Conservation (phyloP, 2,888 invertebrate genomes). For the Holacanthella duospinosa region DNA sequence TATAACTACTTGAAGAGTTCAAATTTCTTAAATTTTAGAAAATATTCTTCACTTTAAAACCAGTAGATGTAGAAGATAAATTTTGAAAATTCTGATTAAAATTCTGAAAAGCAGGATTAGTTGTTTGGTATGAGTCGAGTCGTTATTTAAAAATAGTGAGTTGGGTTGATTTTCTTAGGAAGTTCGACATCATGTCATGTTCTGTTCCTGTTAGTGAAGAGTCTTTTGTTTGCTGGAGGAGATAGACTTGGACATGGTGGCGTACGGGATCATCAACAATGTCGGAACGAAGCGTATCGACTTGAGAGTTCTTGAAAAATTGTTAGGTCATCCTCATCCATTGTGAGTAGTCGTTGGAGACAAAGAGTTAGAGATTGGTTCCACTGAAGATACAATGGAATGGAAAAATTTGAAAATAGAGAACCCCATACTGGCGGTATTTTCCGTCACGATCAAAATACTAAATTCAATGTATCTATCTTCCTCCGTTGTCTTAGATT, state of each 20-base stretch:
- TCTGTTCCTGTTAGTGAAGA: too few species aligned
- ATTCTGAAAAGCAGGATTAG: too few species aligned
- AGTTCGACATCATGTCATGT: conserved; percentile 1
- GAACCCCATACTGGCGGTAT: conserved; percentile 24
- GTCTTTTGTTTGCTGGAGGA: not conserved
- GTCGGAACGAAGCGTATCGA: not conserved
- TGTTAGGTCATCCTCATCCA: conserved; percentile 37
- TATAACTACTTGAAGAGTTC: too few species aligned
- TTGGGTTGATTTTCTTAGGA: not conserved
- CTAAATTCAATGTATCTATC: not conserved
- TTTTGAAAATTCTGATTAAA: too few species aligned
- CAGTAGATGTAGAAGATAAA: too few species aligned
- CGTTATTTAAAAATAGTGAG: too few species aligned
- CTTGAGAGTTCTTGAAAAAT: conserved; percentile 22
- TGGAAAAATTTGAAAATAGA: too few species aligned
- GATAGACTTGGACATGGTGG: not conserved
- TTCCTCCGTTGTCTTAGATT: not conserved
- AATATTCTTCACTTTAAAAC: too few species aligned
- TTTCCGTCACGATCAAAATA: conserved; percentile 10
- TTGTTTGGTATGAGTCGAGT: too few species aligned
- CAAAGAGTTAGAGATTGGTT: conserved; percentile 38
- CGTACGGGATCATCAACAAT: not conserved
- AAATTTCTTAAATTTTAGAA: too few species aligned
- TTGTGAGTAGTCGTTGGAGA: conserved; percentile 37
- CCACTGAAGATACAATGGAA: conserved; percentile 33